Evolutionary conservation across 2,797 vertebrate genomes (phyloP), one percentile per base, ranked within the genome.

Genomic region (Glyptemys insculpta): DNA sequence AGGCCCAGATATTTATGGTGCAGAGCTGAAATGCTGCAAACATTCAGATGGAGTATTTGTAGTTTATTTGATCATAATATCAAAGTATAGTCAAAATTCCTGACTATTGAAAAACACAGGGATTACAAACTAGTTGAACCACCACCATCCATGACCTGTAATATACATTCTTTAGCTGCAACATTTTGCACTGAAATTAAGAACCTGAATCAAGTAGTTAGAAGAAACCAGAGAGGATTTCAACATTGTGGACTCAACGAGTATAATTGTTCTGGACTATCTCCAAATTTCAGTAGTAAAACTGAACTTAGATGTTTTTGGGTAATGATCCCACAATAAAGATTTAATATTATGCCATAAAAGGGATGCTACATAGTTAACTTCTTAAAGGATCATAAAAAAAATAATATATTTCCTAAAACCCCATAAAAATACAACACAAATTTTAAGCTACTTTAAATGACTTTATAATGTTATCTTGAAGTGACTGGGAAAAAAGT

Each of bases 311-410:
- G 49, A 81, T 97, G 4, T 83, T 97, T 90, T 62, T 14, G 7
- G n/a, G 5, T 89, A 98, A 97, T 72, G n/a, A 86, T 91, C 29
- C 23, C 80, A 87, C 18, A 95, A 88, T 96, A 87, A 97, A 96
- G 79, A 85, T 81, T 92, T 34, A 87, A 83, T 49, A 74, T 92
- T 86, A 87, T 89, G 59, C 34, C 79, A 87, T 92, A 87, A 96
- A 97, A 95, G 12, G 93, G 41, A 83, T 89, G 19, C 2, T 90
- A 84, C 19, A 74, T 59, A 94, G 57, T 96, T 96, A 84, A 91
- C 62, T 94, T 96, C 97, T 97, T 95, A 95, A 86, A 78, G 8
- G n/a, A 65, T 90, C 89, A 37, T 97, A 96, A 96, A 95, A 95
- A 96, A 92, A 57, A 62, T 8, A 72, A 34, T 5, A 25, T 88